Conservation (phyloP, 2,797 vertebrate genomes). For the Xyrichtys novacula region DNA sequence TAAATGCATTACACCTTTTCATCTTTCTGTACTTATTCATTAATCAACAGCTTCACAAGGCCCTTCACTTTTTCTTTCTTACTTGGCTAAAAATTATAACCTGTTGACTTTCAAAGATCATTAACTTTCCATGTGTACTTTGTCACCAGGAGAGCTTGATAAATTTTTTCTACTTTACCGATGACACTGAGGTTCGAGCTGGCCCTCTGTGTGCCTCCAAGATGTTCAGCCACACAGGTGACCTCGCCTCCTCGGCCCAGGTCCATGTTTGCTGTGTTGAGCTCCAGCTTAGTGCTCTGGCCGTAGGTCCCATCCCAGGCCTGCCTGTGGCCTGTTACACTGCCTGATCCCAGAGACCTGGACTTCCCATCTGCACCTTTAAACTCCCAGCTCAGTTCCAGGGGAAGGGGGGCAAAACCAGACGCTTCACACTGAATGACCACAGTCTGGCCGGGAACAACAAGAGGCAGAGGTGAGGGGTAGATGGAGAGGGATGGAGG, state of each 20-base stretch:
- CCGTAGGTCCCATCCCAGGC: constrained; percentile 86
- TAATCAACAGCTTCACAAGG: neutral
- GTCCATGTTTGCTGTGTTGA: constrained; percentile 58
- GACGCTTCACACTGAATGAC: constrained; percentile 84
- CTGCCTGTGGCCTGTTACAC: constrained; percentile 82
- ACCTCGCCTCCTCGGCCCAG: constrained; percentile 83
- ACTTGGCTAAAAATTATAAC: neutral
- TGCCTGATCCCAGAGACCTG: constrained; percentile 63
- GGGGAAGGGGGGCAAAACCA: constrained; percentile 84
- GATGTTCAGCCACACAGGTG: constrained; percentile 83
- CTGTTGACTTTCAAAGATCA: neutral
- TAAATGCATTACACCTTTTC: neutral
- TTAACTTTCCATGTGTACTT: neutral
- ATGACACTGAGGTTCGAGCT: constrained; percentile 79
- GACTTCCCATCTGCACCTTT: constrained; percentile 66
- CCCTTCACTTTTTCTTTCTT: neutral
- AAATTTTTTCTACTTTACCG: constrained; percentile 74
- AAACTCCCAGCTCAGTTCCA: constrained; percentile 86
- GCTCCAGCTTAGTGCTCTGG: constrained; percentile 79
- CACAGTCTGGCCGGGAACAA: constrained; percentile 77
- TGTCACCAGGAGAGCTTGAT: neutral
- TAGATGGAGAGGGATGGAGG: constrained; percentile 84
- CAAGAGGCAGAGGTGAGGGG: constrained; percentile 82
- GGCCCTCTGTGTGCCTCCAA: constrained; percentile 64
- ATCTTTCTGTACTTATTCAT: neutral